Percentiles rank a stretch among this genome's conserved stretches.
Conservation (phyloP, 2,113 vertebrate genomes). For the Vanacampus margaritifer region DNA sequence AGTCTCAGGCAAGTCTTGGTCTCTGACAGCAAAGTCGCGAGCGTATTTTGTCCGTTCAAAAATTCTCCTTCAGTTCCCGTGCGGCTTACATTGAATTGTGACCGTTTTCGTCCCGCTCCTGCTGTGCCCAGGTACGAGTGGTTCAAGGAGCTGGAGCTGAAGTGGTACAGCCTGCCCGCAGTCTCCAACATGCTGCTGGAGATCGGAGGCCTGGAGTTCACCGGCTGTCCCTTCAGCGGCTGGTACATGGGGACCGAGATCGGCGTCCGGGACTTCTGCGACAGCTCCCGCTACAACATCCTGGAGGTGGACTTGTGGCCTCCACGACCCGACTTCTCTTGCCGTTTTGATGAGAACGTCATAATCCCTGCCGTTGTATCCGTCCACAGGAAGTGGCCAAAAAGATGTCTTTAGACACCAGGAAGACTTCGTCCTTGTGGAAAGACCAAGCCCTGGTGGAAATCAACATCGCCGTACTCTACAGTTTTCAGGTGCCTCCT, state of each 20-base stretch:
- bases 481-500: conserved; percentile 88
- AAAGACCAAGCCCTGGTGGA: conserved; percentile 96
- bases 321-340: too few relatives aligned
- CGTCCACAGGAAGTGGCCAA: conserved; percentile 84
- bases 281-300: conserved; percentile 93
- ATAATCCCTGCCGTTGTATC: neutral
- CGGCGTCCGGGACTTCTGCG: conserved; percentile 94
- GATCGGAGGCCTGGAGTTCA: conserved; percentile 92
- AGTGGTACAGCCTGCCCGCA: conserved; percentile 92
- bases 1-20: too few relatives aligned
- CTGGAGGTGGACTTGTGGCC: conserved; percentile 80
- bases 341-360: neutral
- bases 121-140: conserved; percentile 81
- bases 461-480: conserved; percentile 94
- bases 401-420: conserved; percentile 90
- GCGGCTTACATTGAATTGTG: too few relatives aligned
- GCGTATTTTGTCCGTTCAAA: too few relatives aligned
- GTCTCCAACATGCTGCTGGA: conserved; percentile 97
- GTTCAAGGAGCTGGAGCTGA: conserved; percentile 90
- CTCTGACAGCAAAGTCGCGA: too few relatives aligned
- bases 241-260: conserved; percentile 99
- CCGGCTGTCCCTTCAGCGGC: conserved; percentile 92
- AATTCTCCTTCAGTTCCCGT: too few relatives aligned
- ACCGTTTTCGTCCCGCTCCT: neutral
- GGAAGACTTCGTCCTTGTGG: conserved; percentile 94